These are phyloP conservation scores for Philereme vetulata DNA, from an alignment of 2,888 invertebrate species.

Conservation along the genomic window DNA sequence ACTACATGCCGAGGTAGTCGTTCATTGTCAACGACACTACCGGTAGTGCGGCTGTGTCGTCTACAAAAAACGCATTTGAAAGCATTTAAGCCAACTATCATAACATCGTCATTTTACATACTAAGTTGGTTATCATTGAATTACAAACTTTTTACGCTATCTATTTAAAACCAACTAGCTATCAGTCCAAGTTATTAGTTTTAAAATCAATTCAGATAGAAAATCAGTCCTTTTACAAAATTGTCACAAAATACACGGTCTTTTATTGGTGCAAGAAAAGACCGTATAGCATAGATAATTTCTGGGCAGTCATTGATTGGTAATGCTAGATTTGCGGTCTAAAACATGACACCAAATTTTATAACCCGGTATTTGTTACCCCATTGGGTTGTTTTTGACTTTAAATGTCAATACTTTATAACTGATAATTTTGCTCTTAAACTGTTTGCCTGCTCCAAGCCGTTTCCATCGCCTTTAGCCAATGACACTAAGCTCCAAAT, in stretches of 20 bases:
- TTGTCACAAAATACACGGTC: background rate
- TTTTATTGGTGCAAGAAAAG: too few species aligned
- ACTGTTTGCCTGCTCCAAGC: too few species aligned
- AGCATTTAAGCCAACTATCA: conserved; percentile 5
- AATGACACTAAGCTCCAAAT: too few species aligned
- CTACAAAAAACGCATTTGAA: too few species aligned
- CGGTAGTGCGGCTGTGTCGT: too few species aligned
- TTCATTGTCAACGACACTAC: too few species aligned
- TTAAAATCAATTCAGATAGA: conserved; percentile 9
- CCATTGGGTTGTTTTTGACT: too few species aligned
- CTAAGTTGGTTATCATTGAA: background rate
- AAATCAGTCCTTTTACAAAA: conserved; percentile 10
- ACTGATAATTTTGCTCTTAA: too few species aligned
- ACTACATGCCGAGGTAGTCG: too few species aligned
- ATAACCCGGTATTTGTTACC: background rate
- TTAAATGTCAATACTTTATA: too few species aligned
- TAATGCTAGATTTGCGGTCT: background rate
- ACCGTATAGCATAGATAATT: background rate
- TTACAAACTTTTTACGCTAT: conserved; percentile 4
- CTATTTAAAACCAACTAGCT: conserved; percentile 12
- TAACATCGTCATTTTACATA: too few species aligned
- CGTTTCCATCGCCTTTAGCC: too few species aligned
- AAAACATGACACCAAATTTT: background rate
- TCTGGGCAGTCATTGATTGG: background rate
- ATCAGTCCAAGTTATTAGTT: conserved; percentile 24